Evolutionary conservation across 1,140 invertebrate genomes (phyloP), one percentile per base, ranked within the genome.

Genomic region (Lasaia peninsularis): DNA sequence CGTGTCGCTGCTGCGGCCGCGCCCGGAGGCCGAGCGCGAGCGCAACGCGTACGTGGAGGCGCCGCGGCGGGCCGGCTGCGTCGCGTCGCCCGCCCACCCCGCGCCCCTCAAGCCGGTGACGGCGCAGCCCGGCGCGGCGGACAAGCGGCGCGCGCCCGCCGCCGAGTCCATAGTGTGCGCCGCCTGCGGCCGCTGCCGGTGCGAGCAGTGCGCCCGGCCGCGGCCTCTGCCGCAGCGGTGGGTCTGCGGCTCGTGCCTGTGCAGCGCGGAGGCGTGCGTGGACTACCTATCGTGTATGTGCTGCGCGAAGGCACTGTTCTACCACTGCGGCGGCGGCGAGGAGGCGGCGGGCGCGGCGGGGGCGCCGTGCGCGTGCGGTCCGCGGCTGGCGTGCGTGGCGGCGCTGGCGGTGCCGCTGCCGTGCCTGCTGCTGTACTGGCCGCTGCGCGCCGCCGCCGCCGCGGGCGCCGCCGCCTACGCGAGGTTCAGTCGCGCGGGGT

Each of bases 361-460:
- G 60, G 93, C 63, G 95, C 96, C 84, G 93, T 97, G 87, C 96
- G 51, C 97, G 95, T 86, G 92, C 92, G 28, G 92, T 65, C 91
- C 94, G 62, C 91, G 97, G 52, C 97, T 96, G 96, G 93, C 94
- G 58, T 97, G 96, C 83, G 92, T 98, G 70, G 93, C 92, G 16
- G 92, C 94, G 16, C 90, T 97, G 64, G 92, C 96, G 32, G 83
- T 96, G 65, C 91, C 94, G 64, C 91, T 98, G 83, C 97, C 97
- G 61, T 98, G 97, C 87, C 91, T 98, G 59, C 94, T 95, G 83
- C 95, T 95, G 78, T 98, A 98, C 88, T 98, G 96, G 95, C 97
- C 97, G 55, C 92, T 97, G 78, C 92, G 94, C 73, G 95, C 94
- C 21, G 94, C 93, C 81, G 93, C 96, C 63, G 92, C 93, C 58